Evolutionary conservation across 2,797 vertebrate species (phyloP).

Genomic region (Lerista edwardsae): DNA sequence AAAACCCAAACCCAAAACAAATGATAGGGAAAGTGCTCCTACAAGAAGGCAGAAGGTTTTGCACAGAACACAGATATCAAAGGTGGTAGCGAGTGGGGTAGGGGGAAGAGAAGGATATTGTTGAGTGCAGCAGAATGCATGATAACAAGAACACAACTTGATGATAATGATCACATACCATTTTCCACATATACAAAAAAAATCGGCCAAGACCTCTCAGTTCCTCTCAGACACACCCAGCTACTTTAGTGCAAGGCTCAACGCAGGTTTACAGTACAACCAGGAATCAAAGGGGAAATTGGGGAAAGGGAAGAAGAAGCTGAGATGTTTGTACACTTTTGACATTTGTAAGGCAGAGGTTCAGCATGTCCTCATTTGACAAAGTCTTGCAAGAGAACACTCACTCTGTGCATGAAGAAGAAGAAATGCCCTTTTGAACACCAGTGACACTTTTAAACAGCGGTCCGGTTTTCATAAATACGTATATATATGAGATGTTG

Average conservation of each 20-base stretch:
- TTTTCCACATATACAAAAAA: too few relatives aligned
- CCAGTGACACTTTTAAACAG: not conserved
- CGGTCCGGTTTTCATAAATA: not conserved
- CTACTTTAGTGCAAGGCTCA: slow-evolving; percentile 57
- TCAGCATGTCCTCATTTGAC: slow-evolving; percentile 52
- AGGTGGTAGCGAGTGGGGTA: not conserved
- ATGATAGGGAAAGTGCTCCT: not conserved
- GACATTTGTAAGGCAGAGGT: slow-evolving; percentile 77
- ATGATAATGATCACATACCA: too few relatives aligned
- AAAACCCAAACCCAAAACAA: slow-evolving; percentile 54
- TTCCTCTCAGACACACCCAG: not conserved
- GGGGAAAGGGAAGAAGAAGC: not conserved
- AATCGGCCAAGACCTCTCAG: too few relatives aligned
- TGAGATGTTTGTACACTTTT: slow-evolving; percentile 67
- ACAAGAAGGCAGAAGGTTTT: slow-evolving; percentile 38
- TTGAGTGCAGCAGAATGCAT: slow-evolving; percentile 65
- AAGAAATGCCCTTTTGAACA: slow-evolving; percentile 76
- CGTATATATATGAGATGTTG: not conserved
- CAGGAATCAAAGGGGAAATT: not conserved
- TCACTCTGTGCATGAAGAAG: slow-evolving; percentile 70
- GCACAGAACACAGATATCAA: not conserved
- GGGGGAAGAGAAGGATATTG: not conserved
- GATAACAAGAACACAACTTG: not conserved
- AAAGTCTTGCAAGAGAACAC: slow-evolving; percentile 57
- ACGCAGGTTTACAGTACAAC: slow-evolving; percentile 58